Evolutionary conservation across 2,797 vertebrate genomes (phyloP).

Genomic region (Loriculus beryllinus): DNA sequence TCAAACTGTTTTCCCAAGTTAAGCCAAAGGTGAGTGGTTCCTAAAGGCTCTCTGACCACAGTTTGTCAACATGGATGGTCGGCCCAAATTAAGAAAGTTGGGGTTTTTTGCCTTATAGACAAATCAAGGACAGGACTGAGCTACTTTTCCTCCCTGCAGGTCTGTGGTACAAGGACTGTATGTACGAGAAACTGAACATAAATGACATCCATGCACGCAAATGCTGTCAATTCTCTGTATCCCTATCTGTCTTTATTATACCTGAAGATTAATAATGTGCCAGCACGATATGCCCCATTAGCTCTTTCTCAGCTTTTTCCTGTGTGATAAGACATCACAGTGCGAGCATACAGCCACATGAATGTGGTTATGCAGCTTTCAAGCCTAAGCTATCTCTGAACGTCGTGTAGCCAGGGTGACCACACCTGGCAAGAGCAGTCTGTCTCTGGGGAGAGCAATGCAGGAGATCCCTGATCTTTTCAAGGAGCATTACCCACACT

Average conservation of each 20-base stretch:
- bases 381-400: not conserved
- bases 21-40: not conserved
- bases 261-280: not conserved
- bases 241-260: not conserved
- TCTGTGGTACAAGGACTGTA: not conserved
- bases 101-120: not conserved
- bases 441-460: not conserved
- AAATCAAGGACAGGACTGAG: not conserved
- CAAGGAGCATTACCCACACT: not conserved
- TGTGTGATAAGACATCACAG: not conserved
- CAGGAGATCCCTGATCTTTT: not conserved
- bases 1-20: not conserved
- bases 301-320: constrained; percentile 6
- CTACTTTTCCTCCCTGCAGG: not conserved
- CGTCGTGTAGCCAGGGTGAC: not conserved
- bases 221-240: not conserved
- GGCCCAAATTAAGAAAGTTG: not conserved
- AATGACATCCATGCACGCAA: rapidly evolving
- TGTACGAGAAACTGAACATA: not conserved
- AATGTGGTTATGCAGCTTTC: not conserved
- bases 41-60: not conserved
- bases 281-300: not conserved
- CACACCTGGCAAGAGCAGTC: not conserved
- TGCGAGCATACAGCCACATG: not conserved
- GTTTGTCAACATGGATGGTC: not conserved